Evolutionary conservation across 2,888 invertebrate species (phyloP).

Genomic region (Harpalus rufipes): DNA sequence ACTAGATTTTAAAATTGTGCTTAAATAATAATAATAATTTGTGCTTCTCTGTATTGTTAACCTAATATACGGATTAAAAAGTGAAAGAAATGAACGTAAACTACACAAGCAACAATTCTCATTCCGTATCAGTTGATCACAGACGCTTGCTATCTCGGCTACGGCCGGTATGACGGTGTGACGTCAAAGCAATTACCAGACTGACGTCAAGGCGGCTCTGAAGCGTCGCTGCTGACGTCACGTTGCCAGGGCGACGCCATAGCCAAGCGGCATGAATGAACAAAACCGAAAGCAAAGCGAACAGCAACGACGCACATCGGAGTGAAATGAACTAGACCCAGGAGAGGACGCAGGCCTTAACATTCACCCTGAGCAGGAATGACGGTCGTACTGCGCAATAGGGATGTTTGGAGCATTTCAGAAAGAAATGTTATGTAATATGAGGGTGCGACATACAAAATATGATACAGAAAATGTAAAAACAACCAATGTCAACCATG

Average conservation of each 20-base stretch:
- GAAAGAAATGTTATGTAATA: neutral
- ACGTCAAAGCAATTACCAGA: conserved; percentile 70
- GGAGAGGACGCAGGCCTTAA: neutral
- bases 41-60: too few species aligned
- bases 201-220: conserved; percentile 70
- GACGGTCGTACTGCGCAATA: neutral
- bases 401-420: neutral
- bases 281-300: conserved; percentile 14
- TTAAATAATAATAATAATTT: too few species aligned
- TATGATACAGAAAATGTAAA: too few species aligned
- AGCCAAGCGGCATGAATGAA: neutral
- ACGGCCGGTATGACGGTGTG: conserved; percentile 13
- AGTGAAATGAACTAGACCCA: neutral
- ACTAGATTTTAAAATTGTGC: too few species aligned
- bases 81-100: too few species aligned
- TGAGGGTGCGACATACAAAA: neutral
- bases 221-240: conserved; percentile 72
- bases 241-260: conserved; percentile 67
- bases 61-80: too few species aligned
- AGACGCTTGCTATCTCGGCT: neutral
- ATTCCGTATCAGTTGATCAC: too few species aligned
- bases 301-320: too few species aligned
- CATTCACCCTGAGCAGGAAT: neutral
- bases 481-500: too few species aligned
- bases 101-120: neutral